These are phyloP conservation scores for Terrapene triunguis DNA, from an alignment of 2,113 vertebrate species.

Conservation along the genomic window DNA sequence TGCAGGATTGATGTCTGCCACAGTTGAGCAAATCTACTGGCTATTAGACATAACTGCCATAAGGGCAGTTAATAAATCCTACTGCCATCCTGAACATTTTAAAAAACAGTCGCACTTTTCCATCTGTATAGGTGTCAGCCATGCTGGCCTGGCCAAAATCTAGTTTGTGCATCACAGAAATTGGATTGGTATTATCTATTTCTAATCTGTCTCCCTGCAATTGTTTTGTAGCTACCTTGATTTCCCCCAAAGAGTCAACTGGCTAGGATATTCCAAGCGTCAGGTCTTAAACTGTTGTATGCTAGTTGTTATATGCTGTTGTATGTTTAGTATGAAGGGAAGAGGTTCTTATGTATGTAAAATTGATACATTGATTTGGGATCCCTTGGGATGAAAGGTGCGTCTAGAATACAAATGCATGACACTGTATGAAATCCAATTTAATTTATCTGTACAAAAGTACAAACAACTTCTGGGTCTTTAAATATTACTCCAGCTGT, in stretches of 20 bases:
- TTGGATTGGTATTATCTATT: background rate
- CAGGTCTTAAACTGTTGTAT: background rate
- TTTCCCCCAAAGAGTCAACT: background rate
- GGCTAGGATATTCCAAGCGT: background rate
- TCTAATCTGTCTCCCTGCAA: background rate
- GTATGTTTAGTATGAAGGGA: background rate
- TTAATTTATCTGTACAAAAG: fast-evolving
- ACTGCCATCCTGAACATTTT: background rate
- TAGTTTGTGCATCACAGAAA: background rate
- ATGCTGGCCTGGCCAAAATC: background rate
- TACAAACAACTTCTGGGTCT: background rate
- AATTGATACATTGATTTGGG: background rate
- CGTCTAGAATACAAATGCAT: background rate
- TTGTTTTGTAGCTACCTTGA: background rate
- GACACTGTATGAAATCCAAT: background rate
- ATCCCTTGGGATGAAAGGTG: background rate
- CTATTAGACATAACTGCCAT: background rate
- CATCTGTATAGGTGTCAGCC: too few relatives aligned
- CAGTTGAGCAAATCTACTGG: background rate
- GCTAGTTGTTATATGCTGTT: background rate
- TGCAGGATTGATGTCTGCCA: fast-evolving
- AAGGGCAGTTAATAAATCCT: background rate
- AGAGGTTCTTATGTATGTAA: background rate
- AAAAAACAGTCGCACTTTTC: too few relatives aligned
- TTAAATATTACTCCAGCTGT: background rate